Evolutionary conservation across 30 jellyfish, hydroid and myxozoan species (phyloP), one percentile per base, ranked within the genome.

Genomic region (Turritopsis rubra): DNA sequence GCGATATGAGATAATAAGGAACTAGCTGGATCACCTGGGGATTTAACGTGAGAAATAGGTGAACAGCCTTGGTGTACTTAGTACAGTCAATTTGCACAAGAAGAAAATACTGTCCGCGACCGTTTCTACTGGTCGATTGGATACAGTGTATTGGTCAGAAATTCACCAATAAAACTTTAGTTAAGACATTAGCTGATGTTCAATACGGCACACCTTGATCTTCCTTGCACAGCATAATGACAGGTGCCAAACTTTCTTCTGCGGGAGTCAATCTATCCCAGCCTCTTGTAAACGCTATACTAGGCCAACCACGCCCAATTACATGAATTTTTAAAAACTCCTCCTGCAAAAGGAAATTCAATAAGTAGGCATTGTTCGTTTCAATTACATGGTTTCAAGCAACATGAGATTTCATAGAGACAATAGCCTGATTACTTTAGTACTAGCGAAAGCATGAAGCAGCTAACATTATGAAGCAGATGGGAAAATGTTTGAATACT

Each of bases 281-380:
- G 54, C 96, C 98, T 22, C 79, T 70, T 8, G 90, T 66, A 76
- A 75, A 92, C 7, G 85, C 86, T 83, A 88, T 84, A 65, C 52
- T 22, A 13, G 94, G 93, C 98, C 98, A 92, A 1, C 95, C 96
- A 21, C 93, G 87, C 23, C 91, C 98, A 8, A 75, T 23, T 17
- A 90, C 86, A 25, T 84, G 75, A 54, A 91, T 75, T 8, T 88
- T 75, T 30, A 71, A 84, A n/a, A 81, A 79, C 65, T 83, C 96
- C n/a, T 79, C 91, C 96, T 88, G 80, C 19, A 80, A 8, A 41
- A 41, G 60, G 60, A 41, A 41, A 41, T 13, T 3, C 13, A 41
- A 41, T 41, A 3, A 41, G 13, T 5, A 3, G 7, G 13, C 31
- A 68, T 23, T 68, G 16, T 3, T 68, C 8, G 9, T 68, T 22